A percentile compares a stretch with the other conserved stretches of the same genome.
Conservation (phyloP, 2,888 invertebrate species). For the Orthosia gracilis region DNA sequence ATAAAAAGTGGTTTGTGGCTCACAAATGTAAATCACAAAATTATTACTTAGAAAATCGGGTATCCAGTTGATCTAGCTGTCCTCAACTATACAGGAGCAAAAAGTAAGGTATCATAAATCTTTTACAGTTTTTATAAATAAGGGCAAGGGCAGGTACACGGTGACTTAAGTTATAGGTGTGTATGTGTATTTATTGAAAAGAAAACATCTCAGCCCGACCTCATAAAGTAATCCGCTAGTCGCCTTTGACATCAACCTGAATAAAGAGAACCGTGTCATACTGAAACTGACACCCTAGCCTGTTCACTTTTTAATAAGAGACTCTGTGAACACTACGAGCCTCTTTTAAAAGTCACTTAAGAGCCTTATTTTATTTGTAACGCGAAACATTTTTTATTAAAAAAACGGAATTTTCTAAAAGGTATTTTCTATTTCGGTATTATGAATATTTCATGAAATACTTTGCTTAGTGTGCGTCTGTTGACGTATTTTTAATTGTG, state of each 20-base stretch:
- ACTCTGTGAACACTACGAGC: conserved; percentile 44
- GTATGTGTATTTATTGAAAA: neutral
- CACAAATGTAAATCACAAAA: too few species aligned
- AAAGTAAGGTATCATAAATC: neutral
- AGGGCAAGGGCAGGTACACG: neutral
- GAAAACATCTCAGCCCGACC: neutral
- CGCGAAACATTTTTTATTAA: conserved; percentile 44
- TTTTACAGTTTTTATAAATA: neutral
- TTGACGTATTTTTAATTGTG: conserved; percentile 49
- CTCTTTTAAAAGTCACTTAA: conserved; percentile 59
- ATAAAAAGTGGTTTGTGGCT: too few species aligned
- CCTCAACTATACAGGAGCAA: too few species aligned
- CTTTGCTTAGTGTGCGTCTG: conserved; percentile 51
- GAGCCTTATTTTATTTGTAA: conserved; percentile 44
- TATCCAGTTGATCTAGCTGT: too few species aligned
- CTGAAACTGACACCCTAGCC: conserved; percentile 23
- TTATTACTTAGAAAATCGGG: too few species aligned
- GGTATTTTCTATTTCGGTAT: too few species aligned
- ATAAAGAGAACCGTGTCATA: conserved; percentile 8
- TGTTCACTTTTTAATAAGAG: conserved; percentile 25
- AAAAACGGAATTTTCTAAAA: conserved; percentile 44
- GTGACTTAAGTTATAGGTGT: neutral
- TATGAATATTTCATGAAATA: conserved; percentile 64
- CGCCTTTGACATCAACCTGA: conserved; percentile 4
- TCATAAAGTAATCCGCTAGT: conserved; percentile 18